A percentile compares a stretch with the other conserved stretches of the same genome.
Evolutionary conservation across 2,888 invertebrate genomes (phyloP).

Genomic region (Linnaemya tessellans): DNA sequence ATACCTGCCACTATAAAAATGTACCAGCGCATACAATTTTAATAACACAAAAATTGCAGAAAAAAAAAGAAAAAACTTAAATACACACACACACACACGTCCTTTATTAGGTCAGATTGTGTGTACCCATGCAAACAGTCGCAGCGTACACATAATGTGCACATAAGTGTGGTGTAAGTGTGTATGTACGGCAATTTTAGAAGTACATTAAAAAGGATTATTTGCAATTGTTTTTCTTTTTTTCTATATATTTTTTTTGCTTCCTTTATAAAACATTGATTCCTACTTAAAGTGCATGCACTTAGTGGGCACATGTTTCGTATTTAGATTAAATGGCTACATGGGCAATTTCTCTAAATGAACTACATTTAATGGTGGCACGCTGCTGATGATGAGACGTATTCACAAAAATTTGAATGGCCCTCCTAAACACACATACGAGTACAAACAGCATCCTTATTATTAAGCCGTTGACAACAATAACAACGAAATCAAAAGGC

Average conservation of each 20-base stretch:
- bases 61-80: not conserved
- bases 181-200: slow-evolving; percentile 23
- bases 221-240: slow-evolving; percentile 34
- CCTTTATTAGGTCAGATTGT: slow-evolving; percentile 65
- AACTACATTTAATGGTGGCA: slow-evolving; percentile 58
- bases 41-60: not conserved
- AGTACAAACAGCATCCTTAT: slow-evolving; percentile 13
- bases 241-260: not conserved
- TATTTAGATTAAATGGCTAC: slow-evolving; percentile 28
- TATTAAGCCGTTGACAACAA: slow-evolving; percentile 35
- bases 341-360: slow-evolving; percentile 32
- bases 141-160: not conserved
- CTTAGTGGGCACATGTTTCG: slow-evolving; percentile 1
- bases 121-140: slow-evolving; percentile 3
- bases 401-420: slow-evolving; percentile 54
- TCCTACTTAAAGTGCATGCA: slow-evolving; percentile 22
- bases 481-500: not conserved
- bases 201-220: slow-evolving; percentile 60
- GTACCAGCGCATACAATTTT: slow-evolving; percentile 1
- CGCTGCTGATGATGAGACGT: slow-evolving; percentile 30
- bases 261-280: slow-evolving; percentile 26
- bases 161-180: not conserved
- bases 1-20: slow-evolving; percentile 16
- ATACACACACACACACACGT: not conserved
- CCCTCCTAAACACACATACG: slow-evolving; percentile 32